Evolutionary conservation across 1,140 invertebrate genomes (phyloP), one percentile per base, ranked within the genome.

Genomic region (Chelonus insularis): DNA sequence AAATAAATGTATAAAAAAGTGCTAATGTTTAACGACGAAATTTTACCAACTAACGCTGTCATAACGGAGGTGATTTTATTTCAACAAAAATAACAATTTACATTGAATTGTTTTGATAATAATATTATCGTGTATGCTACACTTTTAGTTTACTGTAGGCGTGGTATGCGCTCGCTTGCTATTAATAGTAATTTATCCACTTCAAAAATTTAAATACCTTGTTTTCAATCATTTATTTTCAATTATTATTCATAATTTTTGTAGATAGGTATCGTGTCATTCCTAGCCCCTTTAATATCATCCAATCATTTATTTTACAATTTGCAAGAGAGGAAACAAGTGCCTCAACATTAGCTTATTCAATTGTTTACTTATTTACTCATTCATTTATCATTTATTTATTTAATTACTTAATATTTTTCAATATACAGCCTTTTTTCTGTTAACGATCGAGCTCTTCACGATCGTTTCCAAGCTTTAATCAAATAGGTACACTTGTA

Each of bases 21-120:
- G n/a, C n/a, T n/a, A n/a, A n/a, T n/a, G n/a, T n/a, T n/a, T n/a
- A 11, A 34, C 18, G 16, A 51, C 41, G 8, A 36, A 45, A 59
- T 34, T 50, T 45, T 51, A 23, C 36, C 12, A 63, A 60, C 52
- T 23, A 60, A 57, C 63, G 39, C 66, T 65, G 57, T 73, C 66
- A 73, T 80, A 81, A 80, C 79, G 76, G 76, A 78, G 77, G 71
- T 80, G 76, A 79, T 79, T 80, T 81, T 80, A 80, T 81, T 80
- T 79, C 77, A 81, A 81, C 77, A 80, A 80, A 81, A 81, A 80
- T 80, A 80, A 81, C 78, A 81, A 80, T 81, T 80, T 80, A 79
- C 77, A 80, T 80, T 78, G 71, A 80, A 81, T 79, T 79, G 76
- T 77, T 79, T 65, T 74, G 73, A 79, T 77, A 78, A 74, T 80